A percentile compares a stretch with the other conserved stretches of the same genome.
These are phyloP conservation scores for Zoroaster sp. DNA, from an alignment of 53 echinoderm and acorn worm species.

Conservation along the genomic window DNA sequence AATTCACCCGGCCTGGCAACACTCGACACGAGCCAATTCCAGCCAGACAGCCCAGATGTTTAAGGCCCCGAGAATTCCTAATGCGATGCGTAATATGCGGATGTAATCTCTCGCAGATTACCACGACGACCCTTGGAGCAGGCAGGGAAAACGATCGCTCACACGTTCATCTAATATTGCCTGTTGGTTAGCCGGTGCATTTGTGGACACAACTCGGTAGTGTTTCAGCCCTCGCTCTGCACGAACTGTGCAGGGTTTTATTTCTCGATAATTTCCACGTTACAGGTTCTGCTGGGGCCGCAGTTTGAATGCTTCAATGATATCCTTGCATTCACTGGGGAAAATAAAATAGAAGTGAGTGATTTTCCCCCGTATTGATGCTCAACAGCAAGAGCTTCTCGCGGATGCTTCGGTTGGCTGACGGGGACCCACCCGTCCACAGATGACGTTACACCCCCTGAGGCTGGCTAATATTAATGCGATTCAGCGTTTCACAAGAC, in stretches of 20 bases:
- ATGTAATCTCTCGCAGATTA: constrained; percentile 55
- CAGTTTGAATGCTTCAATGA: not conserved
- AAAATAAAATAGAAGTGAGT: not conserved
- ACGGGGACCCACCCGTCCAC: not conserved
- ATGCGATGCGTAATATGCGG: constrained; percentile 62
- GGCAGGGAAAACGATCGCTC: constrained; percentile 37
- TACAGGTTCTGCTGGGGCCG: not conserved
- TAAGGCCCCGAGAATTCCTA: constrained; percentile 47
- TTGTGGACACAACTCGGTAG: constrained; percentile 50
- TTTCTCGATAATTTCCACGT: not conserved
- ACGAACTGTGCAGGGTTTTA: not conserved
- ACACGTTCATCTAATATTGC: not conserved
- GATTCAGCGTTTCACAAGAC: constrained; percentile 45
- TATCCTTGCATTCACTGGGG: not conserved
- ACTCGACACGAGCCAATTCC: constrained; percentile 59
- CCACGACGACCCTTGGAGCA: constrained; percentile 2
- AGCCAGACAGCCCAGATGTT: constrained; percentile 60
- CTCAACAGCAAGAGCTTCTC: not conserved
- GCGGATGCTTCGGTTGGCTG: not conserved
- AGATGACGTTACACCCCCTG: constrained; percentile 29
- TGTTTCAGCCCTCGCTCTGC: constrained; percentile 10
- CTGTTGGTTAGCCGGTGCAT: not conserved
- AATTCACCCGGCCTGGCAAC: constrained; percentile 48
- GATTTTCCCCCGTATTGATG: not conserved
- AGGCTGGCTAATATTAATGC: constrained; percentile 28